Conservation (phyloP, 2,797 vertebrate genomes). For the Picus viridis region DNA sequence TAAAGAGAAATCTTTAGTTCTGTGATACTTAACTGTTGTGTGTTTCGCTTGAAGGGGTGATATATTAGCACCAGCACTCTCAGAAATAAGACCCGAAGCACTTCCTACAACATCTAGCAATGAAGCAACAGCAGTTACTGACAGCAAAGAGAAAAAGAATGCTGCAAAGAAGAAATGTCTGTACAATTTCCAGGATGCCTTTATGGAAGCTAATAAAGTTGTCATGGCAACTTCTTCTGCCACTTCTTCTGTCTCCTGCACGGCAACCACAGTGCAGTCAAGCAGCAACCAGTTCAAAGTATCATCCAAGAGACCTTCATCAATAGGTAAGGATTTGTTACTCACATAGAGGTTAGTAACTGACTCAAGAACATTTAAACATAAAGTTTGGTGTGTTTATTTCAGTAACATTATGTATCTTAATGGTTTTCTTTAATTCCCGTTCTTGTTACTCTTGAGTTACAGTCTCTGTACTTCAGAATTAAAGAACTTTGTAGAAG, state of each 20-base stretch:
- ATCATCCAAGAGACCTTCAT: slow-evolving; percentile 90
- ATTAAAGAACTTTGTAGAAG: neutral
- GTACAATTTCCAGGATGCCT: slow-evolving; percentile 98
- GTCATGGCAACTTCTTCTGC: slow-evolving; percentile 96
- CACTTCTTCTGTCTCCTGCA: slow-evolving; percentile 94
- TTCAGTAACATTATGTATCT: neutral
- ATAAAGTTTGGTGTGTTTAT: neutral
- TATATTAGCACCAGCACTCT: slow-evolving; percentile 87
- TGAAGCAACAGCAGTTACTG: slow-evolving; percentile 77
- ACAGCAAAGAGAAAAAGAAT: slow-evolving; percentile 92
- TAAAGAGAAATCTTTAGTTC: neutral
- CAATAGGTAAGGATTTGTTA: slow-evolving; percentile 83
- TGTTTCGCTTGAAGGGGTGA: slow-evolving; percentile 84
- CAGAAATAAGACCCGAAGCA: slow-evolving; percentile 82
- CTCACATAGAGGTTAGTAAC: neutral
- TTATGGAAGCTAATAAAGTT: slow-evolving; percentile 94
- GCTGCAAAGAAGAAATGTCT: slow-evolving; percentile 96
- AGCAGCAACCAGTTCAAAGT: slow-evolving; percentile 91
- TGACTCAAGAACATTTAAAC: neutral
- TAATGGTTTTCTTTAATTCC: neutral
- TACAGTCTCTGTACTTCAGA: neutral
- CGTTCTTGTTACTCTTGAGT: neutral
- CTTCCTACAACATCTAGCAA: slow-evolving; percentile 85
- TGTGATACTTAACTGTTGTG: slow-evolving; percentile 12
- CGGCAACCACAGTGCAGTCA: slow-evolving; percentile 95